Base-by-base conservation (phyloP, 2,888 invertebrate genomes). In the Lasioglossum zephyrum region DNA sequence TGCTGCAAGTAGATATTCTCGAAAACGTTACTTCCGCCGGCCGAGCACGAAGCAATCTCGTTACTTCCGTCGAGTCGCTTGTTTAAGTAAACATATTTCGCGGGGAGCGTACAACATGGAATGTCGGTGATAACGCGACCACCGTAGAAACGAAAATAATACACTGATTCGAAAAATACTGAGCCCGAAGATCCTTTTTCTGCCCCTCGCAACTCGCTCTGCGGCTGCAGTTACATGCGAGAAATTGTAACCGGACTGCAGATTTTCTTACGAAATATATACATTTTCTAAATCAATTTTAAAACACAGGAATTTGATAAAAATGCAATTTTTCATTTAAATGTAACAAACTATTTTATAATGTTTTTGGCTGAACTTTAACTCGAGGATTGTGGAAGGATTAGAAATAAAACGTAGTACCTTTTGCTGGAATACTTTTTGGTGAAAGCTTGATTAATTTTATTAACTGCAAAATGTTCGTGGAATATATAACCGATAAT, bases 1-100 rank as follows among this genome's bases (percentile, higher is more conserved):
- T 60, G 53, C 78, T 73, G 80, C 66, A 83, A 76, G 78, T 63
- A 79, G 76, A 76, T 74, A 79, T 80, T 72, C 77, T 79, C 79
- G 73, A 86, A 76, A 82, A 77, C 26, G 86, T 85, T 86, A 86
- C 49, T 86, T 82, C 82, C 86, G 75, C 60, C 82, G 74, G 53
- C 53, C 57, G 82, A 87, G 88, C 88, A 74, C 84, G 74, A 84
- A 86, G 90, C 85, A 91, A 91, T 91, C 89, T 91, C 87, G 86
- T 85, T 85, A 84, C 89, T 90, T 88, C 89, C 89, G 89, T 84
- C 81, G 84, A 82, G 86, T 79, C 86, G 84, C 81, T 82, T 75
- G 74, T 84, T 77, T 69, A 76, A 81, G 82, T 73, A 79, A 78
- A 86, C 77, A 78, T 77, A 72, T 76, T 78, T 74, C 70, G 41